Percentiles rank a stretch among this genome's conserved stretches.
These are phyloP conservation scores for Harpagoxenus sublaevis DNA, from an alignment of 2,888 invertebrate species.

Conservation along the genomic window DNA sequence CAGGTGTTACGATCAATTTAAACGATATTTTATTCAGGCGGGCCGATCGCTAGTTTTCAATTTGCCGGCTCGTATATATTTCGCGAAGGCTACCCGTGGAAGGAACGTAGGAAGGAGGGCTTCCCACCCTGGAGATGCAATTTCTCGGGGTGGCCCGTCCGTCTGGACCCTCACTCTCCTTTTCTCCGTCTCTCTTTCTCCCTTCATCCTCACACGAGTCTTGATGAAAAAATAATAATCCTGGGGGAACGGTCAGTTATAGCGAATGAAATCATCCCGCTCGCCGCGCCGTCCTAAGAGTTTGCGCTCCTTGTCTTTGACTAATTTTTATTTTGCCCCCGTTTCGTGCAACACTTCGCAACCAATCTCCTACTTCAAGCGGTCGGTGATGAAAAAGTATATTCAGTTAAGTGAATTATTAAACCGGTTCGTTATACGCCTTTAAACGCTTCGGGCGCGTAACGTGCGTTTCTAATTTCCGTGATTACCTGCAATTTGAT, in stretches of 20 bases:
- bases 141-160: conserved; percentile 81
- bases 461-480: conserved; percentile 72
- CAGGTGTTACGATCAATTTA: conserved; percentile 86
- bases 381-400: conserved; percentile 22
- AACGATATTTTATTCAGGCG: conserved; percentile 86
- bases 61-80: conserved; percentile 86
- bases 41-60: conserved; percentile 86
- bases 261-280: conserved; percentile 80
- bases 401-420: conserved; percentile 67
- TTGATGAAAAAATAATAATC: conserved; percentile 86
- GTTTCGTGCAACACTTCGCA: conserved; percentile 39
- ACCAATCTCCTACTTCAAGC: conserved; percentile 57
- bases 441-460: conserved; percentile 60
- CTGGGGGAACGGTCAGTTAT: conserved; percentile 83
- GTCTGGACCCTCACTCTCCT: conserved; percentile 51
- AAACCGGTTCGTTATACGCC: conserved; percentile 55
- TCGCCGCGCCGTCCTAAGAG: conserved; percentile 53
- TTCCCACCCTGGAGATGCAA: conserved; percentile 82
- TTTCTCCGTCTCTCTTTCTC: conserved; percentile 35
- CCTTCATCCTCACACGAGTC: conserved; percentile 78
- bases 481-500: conserved; percentile 73
- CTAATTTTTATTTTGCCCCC: conserved; percentile 41
- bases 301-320: conserved; percentile 41
- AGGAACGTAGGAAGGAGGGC: conserved; percentile 66
- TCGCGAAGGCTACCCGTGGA: conserved; percentile 73